Conservation (phyloP, 2,113 vertebrate species). For the Rhagologus leucostigma region DNA sequence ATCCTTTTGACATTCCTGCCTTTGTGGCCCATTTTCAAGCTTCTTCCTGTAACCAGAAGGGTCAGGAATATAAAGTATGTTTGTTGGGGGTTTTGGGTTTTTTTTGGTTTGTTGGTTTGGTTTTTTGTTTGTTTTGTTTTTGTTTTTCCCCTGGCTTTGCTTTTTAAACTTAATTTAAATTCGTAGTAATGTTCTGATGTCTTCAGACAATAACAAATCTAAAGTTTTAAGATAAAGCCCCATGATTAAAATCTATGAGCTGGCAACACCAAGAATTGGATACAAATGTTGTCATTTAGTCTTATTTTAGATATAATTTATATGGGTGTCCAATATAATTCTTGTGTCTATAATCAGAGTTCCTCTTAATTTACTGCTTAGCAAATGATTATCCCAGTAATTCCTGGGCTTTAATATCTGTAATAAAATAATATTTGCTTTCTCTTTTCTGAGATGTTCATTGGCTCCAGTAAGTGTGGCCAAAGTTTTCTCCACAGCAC, state of each 20-base stretch:
- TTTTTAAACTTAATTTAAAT: not conserved
- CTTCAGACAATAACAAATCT: not conserved
- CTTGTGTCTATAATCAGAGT: not conserved
- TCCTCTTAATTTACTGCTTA: not conserved
- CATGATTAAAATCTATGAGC: not conserved
- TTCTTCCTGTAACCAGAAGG: not conserved
- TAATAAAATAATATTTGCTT: constrained; percentile 12
- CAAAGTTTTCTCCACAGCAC: not conserved
- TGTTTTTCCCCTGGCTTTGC: not conserved
- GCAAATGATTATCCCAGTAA: not conserved
- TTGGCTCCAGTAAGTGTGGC: not conserved
- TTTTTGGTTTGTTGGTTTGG: not conserved
- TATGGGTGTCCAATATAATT: not conserved
- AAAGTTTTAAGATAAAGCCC: not conserved
- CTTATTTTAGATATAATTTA: not conserved
- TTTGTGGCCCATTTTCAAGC: not conserved
- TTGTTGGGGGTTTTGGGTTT: not conserved
- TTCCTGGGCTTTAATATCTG: not conserved
- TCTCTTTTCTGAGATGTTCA: not conserved
- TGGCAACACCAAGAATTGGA: not conserved
- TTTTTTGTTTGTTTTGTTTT: not conserved
- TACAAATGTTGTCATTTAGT: not conserved
- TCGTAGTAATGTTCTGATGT: not conserved
- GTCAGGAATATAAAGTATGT: not conserved
- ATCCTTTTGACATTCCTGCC: not conserved